Base-by-base conservation (phyloP, 2,888 invertebrate species). In the Clostera curtula region DNA sequence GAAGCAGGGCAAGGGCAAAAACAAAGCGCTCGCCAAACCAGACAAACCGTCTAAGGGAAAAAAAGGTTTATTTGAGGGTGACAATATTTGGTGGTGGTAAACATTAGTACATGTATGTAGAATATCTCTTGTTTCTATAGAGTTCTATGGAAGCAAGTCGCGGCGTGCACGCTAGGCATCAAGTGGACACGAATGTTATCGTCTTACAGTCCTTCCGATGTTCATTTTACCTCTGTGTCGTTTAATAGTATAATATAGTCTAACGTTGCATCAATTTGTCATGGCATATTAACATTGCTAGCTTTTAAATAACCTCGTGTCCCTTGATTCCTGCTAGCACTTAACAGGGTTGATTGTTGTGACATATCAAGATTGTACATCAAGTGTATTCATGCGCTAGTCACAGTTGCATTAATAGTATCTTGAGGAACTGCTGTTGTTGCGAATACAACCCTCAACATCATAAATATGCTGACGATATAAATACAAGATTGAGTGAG, bases 61-160 rank as follows among this genome's bases (percentile, higher is more conserved):
- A 85, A 92, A 91, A 85, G 92, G 93, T 89, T 91, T 91, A 89
- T 90, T 91, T 82, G 92, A 91, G 84, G 89, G 89, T 86, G 92
- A 91, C 86, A 93, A 93, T 89, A 88, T 88, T 79, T 90, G 91
- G 89, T 92, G 90, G 90, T 91, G 90, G 90, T 90, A 88, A 87
- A 74, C 54, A 50, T 55, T 62, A 59, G 52, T 58, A 46, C 50
- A 44, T 56, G 55, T 56, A n/a, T n/a, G n/a, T 39, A 37, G 23
- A 38, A 14, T 31, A 37, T 25, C 28, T 27, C 38, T 43, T 38
- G 43, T 36, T 17, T 26, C 31, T 36, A 25, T 34, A 36, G 31
- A 27, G 19, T 5, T 35, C 68, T 71, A 60, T 60, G 61, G 60
- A 53, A 53, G 67, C 66, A 61, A 68, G 66, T 53, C 39, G 44